Base-by-base conservation (phyloP, 2,888 invertebrate species). In the Tenthredo scrophulariae region DNA sequence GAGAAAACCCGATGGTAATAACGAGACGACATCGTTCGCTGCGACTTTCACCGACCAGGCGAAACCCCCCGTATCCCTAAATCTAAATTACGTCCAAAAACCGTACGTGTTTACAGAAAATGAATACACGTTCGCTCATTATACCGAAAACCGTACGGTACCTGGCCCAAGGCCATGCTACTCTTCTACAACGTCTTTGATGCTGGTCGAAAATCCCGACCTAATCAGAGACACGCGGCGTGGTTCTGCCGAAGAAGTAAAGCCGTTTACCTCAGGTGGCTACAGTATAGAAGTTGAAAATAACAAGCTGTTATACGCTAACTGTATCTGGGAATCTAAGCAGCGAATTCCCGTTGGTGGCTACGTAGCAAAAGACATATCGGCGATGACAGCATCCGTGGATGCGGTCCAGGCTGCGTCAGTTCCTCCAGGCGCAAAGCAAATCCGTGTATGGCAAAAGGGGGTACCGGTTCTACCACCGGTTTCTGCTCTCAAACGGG, bases 391-490 rank as follows among this genome's bases (percentile, higher is more conserved):
- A 86, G 87, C 87, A 54, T 89, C 87, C 15, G 77, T 89, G 84
- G 91, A 91, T 88, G 85, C 92, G 88, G 89, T 88, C 94, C 84
- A 88, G 77, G 86, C 85, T 13, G 75, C 88, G 54, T 91, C 92
- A 26, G 93, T 92, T 70, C 93, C 96, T 72, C 94, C 95, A 2
- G 96, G 95, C 90, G 96, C 97, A 87, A 97, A 97, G 93, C 97
- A 97, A 90, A 95, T 97, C 91, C 96, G 97, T 88, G 97, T 97
- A 88, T 97, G 97, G 97, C 97, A 97, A 93, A 96, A 97, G 88
- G 97, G 95, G 85, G 97, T 97, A 87, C 97, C 97, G 86, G 97
- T 97, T 85, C 94, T 97, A 91, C 97, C 97, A 46, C 98, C 97
- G 33, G 97, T 97, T 70, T 96, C 97, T 86, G 97, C 97, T 87